Conservation (phyloP, 2,113 vertebrate species). For the Microcebus ravelobensis region DNA sequence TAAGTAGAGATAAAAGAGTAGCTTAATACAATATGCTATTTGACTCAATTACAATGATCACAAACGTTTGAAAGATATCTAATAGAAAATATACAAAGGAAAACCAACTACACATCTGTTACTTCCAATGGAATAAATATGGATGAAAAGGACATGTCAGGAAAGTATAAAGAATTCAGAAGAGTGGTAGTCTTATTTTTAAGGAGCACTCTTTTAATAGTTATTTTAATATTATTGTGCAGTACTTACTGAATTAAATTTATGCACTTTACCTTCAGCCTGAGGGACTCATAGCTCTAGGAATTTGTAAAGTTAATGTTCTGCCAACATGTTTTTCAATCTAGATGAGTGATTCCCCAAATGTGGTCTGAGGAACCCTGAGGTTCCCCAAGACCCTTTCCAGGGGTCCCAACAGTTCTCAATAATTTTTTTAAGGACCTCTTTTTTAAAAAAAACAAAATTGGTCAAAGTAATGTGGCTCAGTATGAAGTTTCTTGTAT, state of each 20-base stretch:
- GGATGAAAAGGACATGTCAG: neutral
- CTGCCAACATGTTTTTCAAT: neutral
- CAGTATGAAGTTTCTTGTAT: neutral
- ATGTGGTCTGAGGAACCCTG: neutral
- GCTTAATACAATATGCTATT: neutral
- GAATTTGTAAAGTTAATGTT: neutral
- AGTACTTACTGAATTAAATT: neutral
- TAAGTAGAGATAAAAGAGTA: neutral
- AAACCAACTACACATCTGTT: neutral
- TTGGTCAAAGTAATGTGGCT: neutral
- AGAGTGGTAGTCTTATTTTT: neutral
- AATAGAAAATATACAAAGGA: neutral
- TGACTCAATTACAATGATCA: neutral
- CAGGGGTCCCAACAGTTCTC: neutral
- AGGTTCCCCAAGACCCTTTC: neutral
- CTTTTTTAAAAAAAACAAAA: slow-evolving; percentile 20
- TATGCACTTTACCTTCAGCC: neutral
- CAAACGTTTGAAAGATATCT: neutral
- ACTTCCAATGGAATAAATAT: neutral
- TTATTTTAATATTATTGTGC: slow-evolving; percentile 4
- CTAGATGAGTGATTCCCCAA: neutral
- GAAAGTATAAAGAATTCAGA: neutral
- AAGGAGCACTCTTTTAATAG: neutral
- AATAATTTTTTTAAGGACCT: neutral
- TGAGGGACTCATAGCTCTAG: neutral